Evolutionary conservation across 2,888 invertebrate species (phyloP).

Genomic region (Melieria omissa): DNA sequence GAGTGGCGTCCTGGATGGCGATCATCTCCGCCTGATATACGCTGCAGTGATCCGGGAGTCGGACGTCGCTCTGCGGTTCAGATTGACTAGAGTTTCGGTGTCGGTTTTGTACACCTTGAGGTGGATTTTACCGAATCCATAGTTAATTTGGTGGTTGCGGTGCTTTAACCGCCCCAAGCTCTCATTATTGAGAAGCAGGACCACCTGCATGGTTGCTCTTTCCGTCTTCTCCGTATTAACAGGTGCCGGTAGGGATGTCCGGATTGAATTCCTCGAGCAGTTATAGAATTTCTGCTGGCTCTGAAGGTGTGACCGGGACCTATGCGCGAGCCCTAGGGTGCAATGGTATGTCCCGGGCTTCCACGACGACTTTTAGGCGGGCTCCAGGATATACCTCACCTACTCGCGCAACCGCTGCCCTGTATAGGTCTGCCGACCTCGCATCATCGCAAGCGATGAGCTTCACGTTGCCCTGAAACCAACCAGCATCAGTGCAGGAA

Average conservation of each 20-base stretch:
- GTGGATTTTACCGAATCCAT: not conserved
- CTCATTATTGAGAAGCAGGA: not conserved
- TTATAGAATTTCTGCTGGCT: no score
- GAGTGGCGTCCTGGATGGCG: no score
- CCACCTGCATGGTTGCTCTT: no score
- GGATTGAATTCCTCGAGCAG: not conserved
- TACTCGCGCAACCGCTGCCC: constrained; percentile 19
- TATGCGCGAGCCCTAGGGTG: constrained; percentile 14
- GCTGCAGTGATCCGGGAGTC: no score
- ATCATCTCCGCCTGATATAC: no score
- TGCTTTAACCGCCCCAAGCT: no score
- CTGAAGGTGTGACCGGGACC: constrained; percentile 7
- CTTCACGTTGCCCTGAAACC: constrained; percentile 25
- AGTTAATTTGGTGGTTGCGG: no score
- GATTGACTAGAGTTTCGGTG: not conserved
- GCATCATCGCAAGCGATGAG: constrained; percentile 24
- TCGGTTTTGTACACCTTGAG: not conserved
- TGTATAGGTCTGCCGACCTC: constrained; percentile 21
- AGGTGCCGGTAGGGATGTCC: constrained; percentile 1
- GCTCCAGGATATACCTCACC: constrained; percentile 28
- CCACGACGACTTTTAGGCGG: constrained; percentile 2
- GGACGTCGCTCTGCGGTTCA: no score
- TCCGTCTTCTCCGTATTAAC: not conserved
- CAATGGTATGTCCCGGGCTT: not conserved
- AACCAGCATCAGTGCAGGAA: constrained; percentile 27